Base-by-base conservation (phyloP, 2,888 invertebrate species). In the Seira sanloemensis region DNA sequence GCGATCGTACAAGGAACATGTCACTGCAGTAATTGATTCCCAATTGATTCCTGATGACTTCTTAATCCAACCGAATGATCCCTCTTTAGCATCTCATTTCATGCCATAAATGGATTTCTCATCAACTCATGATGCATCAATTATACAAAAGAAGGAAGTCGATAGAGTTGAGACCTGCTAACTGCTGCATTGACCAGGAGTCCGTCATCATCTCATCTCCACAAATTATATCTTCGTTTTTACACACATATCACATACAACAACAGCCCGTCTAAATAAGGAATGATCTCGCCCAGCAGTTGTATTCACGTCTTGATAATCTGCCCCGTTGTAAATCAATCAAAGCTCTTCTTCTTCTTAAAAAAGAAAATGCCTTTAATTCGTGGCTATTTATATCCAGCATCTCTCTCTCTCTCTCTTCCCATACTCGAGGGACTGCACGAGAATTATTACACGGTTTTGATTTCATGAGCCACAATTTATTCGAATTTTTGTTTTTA, bases 1-100 rank as follows among this genome's bases (percentile, higher is more conserved):
- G 83, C 19, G 77, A 78, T 72, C 62, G 69, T 68, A 83, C 73
- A 73, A 73, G 73, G 66, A 73, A 12, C 37, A 67, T 83, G 83
- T 65, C 21, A 37, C 1, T 46, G 18, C 24, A 66, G 67, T 82
- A 78, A 83, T 83, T 83, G 83, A 83, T 83, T 24, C 27, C 18
- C 5, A 26, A 73, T 76, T 81, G 65, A 67, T 72, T 77, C 37
- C 58, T 24, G n/a, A n/a, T n/a, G n/a, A n/a, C n/a, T n/a, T n/a
- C n/a, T n/a, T n/a, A n/a, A n/a, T n/a, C n/a, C n/a, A n/a, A n/a
- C n/a, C n/a, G n/a, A n/a, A n/a, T n/a, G 37, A 37, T 12, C 12
- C 37, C 37, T 37, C 37, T 37, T 5, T 5, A 9, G 37, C 12
- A 37, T 5, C 37, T n/a, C n/a, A n/a, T n/a, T n/a, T n/a, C n/a